phyloP scores from a whole-genome alignment of 2,113 vertebrate genomes.

The Albula goreensis region DNA sequence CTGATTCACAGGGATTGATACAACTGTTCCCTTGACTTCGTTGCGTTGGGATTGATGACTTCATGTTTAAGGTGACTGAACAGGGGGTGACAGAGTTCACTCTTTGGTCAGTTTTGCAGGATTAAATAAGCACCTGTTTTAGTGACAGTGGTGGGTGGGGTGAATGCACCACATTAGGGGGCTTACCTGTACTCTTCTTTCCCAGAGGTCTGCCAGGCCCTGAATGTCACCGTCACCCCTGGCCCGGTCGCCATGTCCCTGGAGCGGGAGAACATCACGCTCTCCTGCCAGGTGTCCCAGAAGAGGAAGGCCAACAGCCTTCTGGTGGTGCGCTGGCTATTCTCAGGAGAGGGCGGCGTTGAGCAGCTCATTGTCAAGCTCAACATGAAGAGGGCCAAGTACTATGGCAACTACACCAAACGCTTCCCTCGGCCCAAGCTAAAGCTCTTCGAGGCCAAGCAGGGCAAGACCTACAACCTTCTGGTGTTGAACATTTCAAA shows the following conservation, averaged over 20 bases:
- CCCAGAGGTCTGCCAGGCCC: slow-evolving; percentile 77
- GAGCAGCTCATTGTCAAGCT: slow-evolving; percentile 86
- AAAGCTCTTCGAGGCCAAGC: slow-evolving; percentile 77
- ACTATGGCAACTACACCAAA: slow-evolving; percentile 89
- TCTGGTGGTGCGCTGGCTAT: slow-evolving; percentile 88
- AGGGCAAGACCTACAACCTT: slow-evolving; percentile 77
- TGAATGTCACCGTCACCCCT: slow-evolving; percentile 88
- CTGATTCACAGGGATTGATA: background rate
- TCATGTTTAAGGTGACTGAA: background rate
- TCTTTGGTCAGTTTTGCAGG: background rate
- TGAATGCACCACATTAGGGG: no score
- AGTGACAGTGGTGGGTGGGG: no score
- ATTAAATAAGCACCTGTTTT: background rate
- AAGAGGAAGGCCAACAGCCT: slow-evolving; percentile 75
- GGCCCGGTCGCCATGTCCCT: slow-evolving; percentile 78
- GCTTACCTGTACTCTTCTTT: slow-evolving; percentile 30
- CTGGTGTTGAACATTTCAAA: slow-evolving; percentile 76
- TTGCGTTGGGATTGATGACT: background rate
- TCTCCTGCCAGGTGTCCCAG: slow-evolving; percentile 84
- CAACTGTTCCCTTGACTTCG: background rate
- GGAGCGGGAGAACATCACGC: slow-evolving; percentile 84
- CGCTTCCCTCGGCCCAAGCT: slow-evolving; percentile 76
- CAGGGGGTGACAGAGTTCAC: background rate
- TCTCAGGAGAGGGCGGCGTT: slow-evolving; percentile 63
- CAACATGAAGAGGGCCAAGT: slow-evolving; percentile 85